Conservation (phyloP, 2,113 vertebrate genomes). For the Ramphastos sulfuratus region DNA sequence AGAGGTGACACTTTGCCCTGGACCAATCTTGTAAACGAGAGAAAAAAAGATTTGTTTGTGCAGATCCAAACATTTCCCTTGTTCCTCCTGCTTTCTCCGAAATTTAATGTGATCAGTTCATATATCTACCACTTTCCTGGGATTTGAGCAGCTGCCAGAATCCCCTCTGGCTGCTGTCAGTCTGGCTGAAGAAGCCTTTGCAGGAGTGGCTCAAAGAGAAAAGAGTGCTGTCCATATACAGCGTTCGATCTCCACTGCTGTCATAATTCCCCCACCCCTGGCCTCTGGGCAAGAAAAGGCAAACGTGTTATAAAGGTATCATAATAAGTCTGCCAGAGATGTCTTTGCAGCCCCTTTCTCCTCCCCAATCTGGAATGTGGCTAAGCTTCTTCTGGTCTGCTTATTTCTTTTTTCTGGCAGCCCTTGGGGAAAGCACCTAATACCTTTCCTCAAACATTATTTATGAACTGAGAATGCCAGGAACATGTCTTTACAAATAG, state of each 20-base stretch:
- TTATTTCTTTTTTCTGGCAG: constrained; percentile 40
- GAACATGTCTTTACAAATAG: constrained; percentile 46
- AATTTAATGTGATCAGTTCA: neutral
- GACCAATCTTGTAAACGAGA: neutral
- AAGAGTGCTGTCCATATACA: neutral
- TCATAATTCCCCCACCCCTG: constrained; percentile 7
- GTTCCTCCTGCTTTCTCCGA: neutral
- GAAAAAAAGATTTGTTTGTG: neutral
- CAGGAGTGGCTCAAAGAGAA: neutral
- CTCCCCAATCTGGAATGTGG: constrained; percentile 60
- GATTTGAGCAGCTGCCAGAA: constrained; percentile 6
- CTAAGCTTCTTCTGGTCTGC: constrained; percentile 44
- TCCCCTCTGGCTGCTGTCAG: constrained; percentile 25
- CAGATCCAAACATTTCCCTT: neutral
- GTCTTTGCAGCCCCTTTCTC: constrained; percentile 44
- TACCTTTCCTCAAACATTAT: constrained; percentile 11
- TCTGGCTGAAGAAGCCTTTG: neutral
- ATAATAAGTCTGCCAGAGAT: constrained; percentile 10
- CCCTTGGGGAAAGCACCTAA: constrained; percentile 39
- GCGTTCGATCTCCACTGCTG: neutral
- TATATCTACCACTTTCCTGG: neutral
- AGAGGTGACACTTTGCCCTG: neutral
- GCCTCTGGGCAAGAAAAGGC: constrained; percentile 35
- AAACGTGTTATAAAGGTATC: constrained; percentile 38
- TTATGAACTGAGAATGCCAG: constrained; percentile 20